Percentiles rank a stretch among this genome's conserved stretches.
These are phyloP conservation scores for Epiperipatus broadwayi DNA, from an alignment of 2,888 invertebrate species.

Conservation along the genomic window DNA sequence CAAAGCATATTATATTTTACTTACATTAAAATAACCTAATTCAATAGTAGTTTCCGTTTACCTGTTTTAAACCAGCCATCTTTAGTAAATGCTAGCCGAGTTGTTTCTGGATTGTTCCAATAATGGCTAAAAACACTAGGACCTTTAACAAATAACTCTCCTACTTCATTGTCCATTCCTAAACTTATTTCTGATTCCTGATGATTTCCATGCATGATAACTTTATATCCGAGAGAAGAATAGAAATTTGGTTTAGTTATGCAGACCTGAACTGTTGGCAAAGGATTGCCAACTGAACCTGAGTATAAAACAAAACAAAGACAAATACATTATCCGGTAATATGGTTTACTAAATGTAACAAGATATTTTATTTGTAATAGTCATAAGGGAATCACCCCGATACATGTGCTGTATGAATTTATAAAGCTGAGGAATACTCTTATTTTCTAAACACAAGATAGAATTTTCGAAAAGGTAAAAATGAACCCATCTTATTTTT, in stretches of 20 bases:
- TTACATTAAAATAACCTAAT: neutral
- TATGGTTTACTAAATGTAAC: too few relatives aligned
- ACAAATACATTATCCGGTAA: too few relatives aligned
- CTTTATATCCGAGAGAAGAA: slow-evolving; percentile 20
- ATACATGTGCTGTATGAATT: too few relatives aligned
- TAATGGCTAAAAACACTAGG: slow-evolving; percentile 52
- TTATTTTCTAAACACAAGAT: too few relatives aligned
- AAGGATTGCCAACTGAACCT: slow-evolving; percentile 55
- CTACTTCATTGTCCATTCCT: too few relatives aligned
- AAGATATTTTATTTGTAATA: too few relatives aligned
- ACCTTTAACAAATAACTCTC: slow-evolving; percentile 44
- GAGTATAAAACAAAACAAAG: slow-evolving; percentile 10
- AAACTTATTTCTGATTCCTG: slow-evolving; percentile 9
- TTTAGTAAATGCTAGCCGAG: slow-evolving; percentile 45
- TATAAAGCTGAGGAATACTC: too few relatives aligned
- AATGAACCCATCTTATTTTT: too few relatives aligned
- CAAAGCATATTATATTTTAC: too few relatives aligned
- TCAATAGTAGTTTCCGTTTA: slow-evolving; percentile 22
- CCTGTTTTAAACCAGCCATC: slow-evolving; percentile 80
- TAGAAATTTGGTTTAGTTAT: slow-evolving; percentile 29
- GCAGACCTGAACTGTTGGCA: slow-evolving; percentile 46
- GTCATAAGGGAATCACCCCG: too few relatives aligned
- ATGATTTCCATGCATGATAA: slow-evolving; percentile 22
- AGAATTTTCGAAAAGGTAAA: too few relatives aligned
- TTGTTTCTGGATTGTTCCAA: slow-evolving; percentile 51